A percentile compares a stretch with the other conserved stretches of the same genome.
Conservation (phyloP, 2,888 invertebrate species). For the Plagodis dolabraria region DNA sequence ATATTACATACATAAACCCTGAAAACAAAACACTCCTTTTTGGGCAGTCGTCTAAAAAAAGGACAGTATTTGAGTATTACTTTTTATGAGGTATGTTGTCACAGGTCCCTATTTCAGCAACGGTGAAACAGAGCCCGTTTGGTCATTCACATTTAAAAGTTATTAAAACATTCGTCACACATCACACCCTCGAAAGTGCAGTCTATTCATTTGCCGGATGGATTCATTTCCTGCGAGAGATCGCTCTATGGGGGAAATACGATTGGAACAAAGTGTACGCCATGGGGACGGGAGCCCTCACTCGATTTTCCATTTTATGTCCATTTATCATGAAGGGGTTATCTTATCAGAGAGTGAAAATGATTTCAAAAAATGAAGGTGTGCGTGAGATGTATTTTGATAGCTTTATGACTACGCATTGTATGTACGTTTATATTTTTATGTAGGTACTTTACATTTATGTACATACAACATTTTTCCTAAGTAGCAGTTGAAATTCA, state of each 20-base stretch:
- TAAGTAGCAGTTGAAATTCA: too few species aligned
- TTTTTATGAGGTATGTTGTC: too few species aligned
- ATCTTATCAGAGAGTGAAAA: conserved; percentile 46
- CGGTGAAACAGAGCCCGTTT: conserved; percentile 10
- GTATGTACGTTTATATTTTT: too few species aligned
- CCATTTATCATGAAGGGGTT: conserved; percentile 65
- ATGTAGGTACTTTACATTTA: too few species aligned
- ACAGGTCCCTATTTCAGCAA: conserved; percentile 4
- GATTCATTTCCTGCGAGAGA: conserved; percentile 82
- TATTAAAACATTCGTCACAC: conserved; percentile 61
- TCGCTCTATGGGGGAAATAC: conserved; percentile 79
- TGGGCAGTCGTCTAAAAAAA: too few species aligned
- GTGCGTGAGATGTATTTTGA: neutral
- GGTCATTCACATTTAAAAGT: conserved; percentile 43
- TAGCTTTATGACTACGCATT: too few species aligned
- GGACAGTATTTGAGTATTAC: too few species aligned
- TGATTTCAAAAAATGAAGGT: conserved; percentile 44
- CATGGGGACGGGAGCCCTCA: conserved; percentile 51
- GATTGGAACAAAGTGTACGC: conserved; percentile 78
- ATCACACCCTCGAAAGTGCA: conserved; percentile 75
- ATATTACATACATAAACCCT: too few species aligned
- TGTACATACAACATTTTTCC: too few species aligned
- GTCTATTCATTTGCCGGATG: conserved; percentile 82
- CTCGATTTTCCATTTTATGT: conserved; percentile 68
- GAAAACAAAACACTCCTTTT: too few species aligned